A percentile compares a stretch with the other conserved stretches of the same genome.
Evolutionary conservation across 2,113 vertebrate species (phyloP).

Genomic region (Neopipo cinnamomea): DNA sequence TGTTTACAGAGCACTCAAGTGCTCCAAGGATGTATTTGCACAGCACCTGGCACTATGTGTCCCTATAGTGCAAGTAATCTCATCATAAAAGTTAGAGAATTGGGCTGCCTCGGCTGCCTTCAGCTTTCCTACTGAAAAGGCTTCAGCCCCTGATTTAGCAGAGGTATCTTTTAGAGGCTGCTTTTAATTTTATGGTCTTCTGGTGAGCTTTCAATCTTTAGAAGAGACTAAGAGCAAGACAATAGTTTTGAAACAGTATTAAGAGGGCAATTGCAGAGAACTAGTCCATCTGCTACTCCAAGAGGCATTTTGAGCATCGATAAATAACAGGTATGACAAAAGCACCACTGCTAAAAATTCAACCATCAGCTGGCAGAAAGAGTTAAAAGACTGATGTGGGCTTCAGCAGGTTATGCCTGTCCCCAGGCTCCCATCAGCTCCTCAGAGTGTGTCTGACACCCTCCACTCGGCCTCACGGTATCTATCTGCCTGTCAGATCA

Average conservation of each 20-base stretch:
- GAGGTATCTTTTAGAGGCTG: not conserved
- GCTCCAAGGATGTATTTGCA: not conserved
- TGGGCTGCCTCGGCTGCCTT: not conserved
- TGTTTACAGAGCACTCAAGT: not conserved
- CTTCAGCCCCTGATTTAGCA: not conserved
- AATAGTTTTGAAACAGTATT: not conserved
- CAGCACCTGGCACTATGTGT: not conserved
- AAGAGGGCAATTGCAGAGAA: not conserved
- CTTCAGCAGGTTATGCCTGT: not conserved
- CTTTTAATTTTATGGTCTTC: not conserved
- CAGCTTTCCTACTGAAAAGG: not conserved
- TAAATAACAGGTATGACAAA: not conserved
- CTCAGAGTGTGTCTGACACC: not conserved
- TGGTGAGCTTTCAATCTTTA: not conserved
- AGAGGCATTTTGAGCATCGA: not conserved
- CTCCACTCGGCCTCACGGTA: not conserved
- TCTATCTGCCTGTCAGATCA: not conserved
- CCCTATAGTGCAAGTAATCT: not conserved
- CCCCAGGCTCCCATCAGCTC: not conserved
- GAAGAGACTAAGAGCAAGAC: not conserved
- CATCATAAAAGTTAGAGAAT: accelerated
- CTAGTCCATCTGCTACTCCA: not conserved
- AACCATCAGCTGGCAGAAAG: not conserved
- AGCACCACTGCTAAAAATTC: not conserved
- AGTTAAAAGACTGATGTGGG: not conserved